Evolutionary conservation across 2,113 vertebrate species (phyloP), one percentile per base, ranked within the genome.

Genomic region (Leptocoma aspasia): DNA sequence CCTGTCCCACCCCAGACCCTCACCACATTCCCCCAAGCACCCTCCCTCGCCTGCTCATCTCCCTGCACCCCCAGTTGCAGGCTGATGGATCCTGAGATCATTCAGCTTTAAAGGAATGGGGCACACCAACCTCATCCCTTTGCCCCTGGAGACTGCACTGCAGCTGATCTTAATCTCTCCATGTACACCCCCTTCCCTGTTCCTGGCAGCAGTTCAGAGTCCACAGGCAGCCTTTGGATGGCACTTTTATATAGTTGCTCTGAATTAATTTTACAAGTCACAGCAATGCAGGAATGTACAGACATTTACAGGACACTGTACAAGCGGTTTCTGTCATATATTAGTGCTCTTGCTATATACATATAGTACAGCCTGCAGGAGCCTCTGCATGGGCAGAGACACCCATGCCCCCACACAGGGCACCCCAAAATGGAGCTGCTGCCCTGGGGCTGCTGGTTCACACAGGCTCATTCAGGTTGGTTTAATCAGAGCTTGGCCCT

Each of bases 291-390:
- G 89, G 7, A 88, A 86, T 93, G 70, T 95, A 94, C 82, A 95
- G 86, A 86, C 56, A 96, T 96, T 96, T 94, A 97, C 96, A 97
- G 54, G 53, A 13, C 59, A 23, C 52, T 47, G 52, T 88, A 85
- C 95, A 89, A 73, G 33, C 0, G 0, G 15, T 37, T 80, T 92
- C 76, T 65, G 47, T 16, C 89, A 96, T 96, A 97, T 96, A 97
- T 97, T 97, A 97, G 86, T 76, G 79, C 91, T 96, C 87, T 95
- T 13, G 26, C 68, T 97, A 97, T 97, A 61, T 97, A 97, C 97
- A 97, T 96, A 97, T 96, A 24, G 61, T 97, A 96, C 96, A 97
- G 80, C 64, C 82, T 53, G n/a, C 3, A 2, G 80, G 44, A 47
- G 39, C 64, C 66, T 60, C 60, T 30, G 19, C 33, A 4, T 0